These are phyloP conservation scores for Thymelicus sylvestris DNA, from an alignment of 2,888 invertebrate genomes.

Conservation along the genomic window DNA sequence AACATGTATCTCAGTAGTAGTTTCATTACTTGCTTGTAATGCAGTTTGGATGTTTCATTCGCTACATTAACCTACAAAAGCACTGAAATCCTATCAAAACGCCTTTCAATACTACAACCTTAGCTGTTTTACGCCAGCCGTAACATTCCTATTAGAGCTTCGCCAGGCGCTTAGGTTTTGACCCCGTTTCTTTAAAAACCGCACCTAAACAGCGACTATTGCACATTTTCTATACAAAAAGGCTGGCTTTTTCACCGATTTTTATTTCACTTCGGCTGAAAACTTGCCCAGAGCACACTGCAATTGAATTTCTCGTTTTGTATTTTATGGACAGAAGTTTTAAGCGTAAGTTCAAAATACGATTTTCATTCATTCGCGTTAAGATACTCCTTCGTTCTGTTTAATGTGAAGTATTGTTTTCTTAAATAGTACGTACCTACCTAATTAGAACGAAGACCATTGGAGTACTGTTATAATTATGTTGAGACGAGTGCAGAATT, in stretches of 20 bases:
- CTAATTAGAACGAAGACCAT: no score
- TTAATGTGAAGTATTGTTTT: no score
- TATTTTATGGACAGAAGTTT: neutral
- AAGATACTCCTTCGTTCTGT: no score
- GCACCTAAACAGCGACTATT: slow-evolving; percentile 28
- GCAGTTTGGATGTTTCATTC: no score
- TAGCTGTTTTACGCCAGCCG: slow-evolving; percentile 33
- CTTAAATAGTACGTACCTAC: no score
- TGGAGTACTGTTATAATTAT: no score
- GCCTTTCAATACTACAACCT: slow-evolving; percentile 32
- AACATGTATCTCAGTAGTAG: no score
- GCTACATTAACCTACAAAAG: neutral
- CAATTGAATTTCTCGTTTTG: slow-evolving; percentile 11
- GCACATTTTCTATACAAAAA: slow-evolving; percentile 26
- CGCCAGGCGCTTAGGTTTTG: slow-evolving; percentile 35
- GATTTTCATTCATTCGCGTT: no score
- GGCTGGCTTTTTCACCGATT: slow-evolving; percentile 11
- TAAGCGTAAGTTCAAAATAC: neutral
- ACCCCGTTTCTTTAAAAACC: slow-evolving; percentile 32
- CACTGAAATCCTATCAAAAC: slow-evolving; percentile 25
- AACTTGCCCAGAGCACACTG: slow-evolving; percentile 5
- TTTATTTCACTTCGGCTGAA: slow-evolving; percentile 18
- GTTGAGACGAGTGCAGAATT: no score
- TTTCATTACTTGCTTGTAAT: no score
- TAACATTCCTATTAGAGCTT: slow-evolving; percentile 34